Conservation (phyloP, 1,140 invertebrate species). For the Dysdera silvatica region DNA sequence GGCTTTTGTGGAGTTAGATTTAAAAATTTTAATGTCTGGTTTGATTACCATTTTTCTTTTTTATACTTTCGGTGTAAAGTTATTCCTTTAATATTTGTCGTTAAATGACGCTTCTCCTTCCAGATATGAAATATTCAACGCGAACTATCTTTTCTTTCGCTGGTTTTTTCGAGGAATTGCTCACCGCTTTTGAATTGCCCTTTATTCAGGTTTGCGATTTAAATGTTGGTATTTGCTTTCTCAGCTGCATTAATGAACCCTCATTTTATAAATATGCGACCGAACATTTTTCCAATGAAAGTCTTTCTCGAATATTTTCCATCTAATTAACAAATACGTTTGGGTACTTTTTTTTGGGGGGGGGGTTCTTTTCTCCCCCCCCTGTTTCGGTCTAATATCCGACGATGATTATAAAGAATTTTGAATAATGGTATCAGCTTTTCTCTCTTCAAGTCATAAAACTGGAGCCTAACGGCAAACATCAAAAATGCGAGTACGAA, state of each 20-base stretch:
- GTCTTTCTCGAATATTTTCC: constrained; percentile 19
- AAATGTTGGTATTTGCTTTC: constrained; percentile 29
- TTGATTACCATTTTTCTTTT: constrained; percentile 8
- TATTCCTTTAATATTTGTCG: constrained; percentile 20
- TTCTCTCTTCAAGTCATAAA: not conserved
- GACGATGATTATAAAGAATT: constrained; percentile 19
- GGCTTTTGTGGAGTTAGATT: constrained; percentile 25
- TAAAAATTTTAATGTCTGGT: constrained; percentile 13
- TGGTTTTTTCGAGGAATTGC: constrained; percentile 10
- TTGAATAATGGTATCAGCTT: constrained; percentile 29
- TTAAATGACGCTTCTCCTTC: constrained; percentile 14
- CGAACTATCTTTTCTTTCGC: constrained; percentile 10
- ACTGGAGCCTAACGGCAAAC: constrained; percentile 10
- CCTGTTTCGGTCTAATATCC: constrained; percentile 24
- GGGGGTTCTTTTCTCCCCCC: too few species aligned
- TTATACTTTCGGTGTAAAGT: not conserved
- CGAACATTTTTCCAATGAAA: constrained; percentile 2
- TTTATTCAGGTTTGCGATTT: constrained; percentile 30
- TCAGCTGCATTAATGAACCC: constrained; percentile 30
- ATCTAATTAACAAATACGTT: constrained; percentile 27
- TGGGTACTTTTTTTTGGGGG: too few species aligned
- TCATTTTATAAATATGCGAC: constrained; percentile 24
- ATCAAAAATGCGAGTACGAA: constrained; percentile 29
- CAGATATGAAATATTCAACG: constrained; percentile 27
- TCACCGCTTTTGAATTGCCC: too few species aligned